These are phyloP conservation scores for Xiphophorus hellerii DNA, from an alignment of 2,113 vertebrate species.

Conservation along the genomic window DNA sequence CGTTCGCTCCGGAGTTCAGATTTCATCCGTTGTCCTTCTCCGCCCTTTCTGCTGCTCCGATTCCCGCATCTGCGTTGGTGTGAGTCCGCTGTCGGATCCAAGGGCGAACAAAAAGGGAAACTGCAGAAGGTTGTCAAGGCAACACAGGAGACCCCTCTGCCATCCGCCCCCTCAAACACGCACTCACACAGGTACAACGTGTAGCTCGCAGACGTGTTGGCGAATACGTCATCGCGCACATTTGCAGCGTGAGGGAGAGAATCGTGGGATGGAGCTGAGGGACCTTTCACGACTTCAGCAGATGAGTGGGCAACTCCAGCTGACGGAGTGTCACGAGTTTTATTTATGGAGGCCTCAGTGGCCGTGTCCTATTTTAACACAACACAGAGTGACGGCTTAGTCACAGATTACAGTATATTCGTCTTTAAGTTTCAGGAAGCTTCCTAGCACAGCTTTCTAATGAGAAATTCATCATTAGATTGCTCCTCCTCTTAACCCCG, in stretches of 20 bases:
- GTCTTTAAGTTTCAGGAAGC: neutral
- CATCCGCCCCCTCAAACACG: slow-evolving; percentile 7
- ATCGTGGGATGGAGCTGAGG: slow-evolving; percentile 44
- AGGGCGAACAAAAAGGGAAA: slow-evolving; percentile 68
- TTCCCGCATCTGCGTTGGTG: slow-evolving; percentile 63
- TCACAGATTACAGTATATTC: neutral
- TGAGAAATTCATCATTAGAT: slow-evolving; percentile 23
- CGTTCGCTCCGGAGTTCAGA: slow-evolving; percentile 48
- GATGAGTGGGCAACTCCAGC: slow-evolving; percentile 53
- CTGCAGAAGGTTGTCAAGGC: slow-evolving; percentile 69
- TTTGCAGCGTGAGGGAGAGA: slow-evolving; percentile 42
- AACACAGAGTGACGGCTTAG: slow-evolving; percentile 27
- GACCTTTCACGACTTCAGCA: slow-evolving; percentile 65
- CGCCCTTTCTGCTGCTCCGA: slow-evolving; percentile 53
- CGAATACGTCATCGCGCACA: slow-evolving; percentile 37
- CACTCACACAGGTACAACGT: slow-evolving; percentile 52
- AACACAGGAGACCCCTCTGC: slow-evolving; percentile 45
- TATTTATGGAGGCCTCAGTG: slow-evolving; percentile 43
- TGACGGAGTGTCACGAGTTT: slow-evolving; percentile 43
- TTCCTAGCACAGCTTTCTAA: neutral
- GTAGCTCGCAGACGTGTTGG: slow-evolving; percentile 28
- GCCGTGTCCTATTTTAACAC: slow-evolving; percentile 51
- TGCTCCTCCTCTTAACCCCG: slow-evolving; percentile 30
- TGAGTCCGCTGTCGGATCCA: slow-evolving; percentile 51
- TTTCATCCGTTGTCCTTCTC: slow-evolving; percentile 38